These are phyloP conservation scores for Amiota mariae DNA, from an alignment of 2,888 invertebrate species.

Conservation along the genomic window DNA sequence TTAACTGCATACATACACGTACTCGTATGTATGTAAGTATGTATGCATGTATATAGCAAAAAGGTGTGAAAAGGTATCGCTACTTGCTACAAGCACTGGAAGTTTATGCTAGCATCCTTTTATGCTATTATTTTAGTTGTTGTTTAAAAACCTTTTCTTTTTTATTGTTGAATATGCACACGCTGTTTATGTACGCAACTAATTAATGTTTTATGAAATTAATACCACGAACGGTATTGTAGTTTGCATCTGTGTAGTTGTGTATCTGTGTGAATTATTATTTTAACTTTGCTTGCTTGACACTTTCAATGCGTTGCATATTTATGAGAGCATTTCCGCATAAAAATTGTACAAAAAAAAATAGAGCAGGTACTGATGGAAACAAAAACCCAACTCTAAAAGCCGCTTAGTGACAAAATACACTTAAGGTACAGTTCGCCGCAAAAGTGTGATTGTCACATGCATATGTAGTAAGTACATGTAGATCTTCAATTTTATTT, in stretches of 20 bases:
- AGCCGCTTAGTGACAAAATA: conserved; percentile 11
- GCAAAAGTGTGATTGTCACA: neutral
- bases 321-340: conserved; percentile 19
- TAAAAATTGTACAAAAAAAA: conserved; percentile 19
- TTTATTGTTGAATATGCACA: no score
- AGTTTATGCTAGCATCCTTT: no score
- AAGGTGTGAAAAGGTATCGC: no score
- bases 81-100: no score
- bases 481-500: no score
- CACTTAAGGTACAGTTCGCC: neutral
- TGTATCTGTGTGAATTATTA: conserved; percentile 8
- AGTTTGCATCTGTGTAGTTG: conserved; percentile 6
- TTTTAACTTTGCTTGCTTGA: conserved; percentile 16
- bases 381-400: neutral
- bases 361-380: neutral
- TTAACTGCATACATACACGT: no score
- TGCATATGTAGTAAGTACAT: no score
- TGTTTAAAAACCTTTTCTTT: neutral
- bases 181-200: conserved; percentile 40
- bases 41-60: no score
- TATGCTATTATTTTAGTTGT: neutral
- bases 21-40: no score
- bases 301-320: conserved; percentile 26
- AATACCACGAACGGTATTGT: conserved; percentile 11
- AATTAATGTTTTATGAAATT: conserved; percentile 54